Conservation (phyloP, 2,888 invertebrate genomes). For the Acanthococcus lagerstroemiae region DNA sequence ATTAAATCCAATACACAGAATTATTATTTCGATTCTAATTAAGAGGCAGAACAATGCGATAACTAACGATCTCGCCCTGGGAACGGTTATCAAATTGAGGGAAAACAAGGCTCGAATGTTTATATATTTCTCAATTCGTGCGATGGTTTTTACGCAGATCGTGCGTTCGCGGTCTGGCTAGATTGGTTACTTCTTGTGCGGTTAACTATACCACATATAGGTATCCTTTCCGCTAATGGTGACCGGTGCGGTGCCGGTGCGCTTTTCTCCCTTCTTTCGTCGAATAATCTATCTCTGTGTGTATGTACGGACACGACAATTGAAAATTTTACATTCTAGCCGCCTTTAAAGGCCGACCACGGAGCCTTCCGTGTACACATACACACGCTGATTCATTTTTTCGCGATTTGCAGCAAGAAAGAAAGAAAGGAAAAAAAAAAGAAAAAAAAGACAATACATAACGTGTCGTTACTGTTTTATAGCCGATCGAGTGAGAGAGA, state of each 20-base stretch:
- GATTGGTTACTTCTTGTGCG: constrained; percentile 11
- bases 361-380: not conserved
- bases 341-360: not conserved
- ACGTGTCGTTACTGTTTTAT: constrained; percentile 18
- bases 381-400: not conserved
- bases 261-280: not conserved
- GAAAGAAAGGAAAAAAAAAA: too few relatives aligned
- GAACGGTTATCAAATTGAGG: constrained; percentile 22
- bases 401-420: too few relatives aligned
- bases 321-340: not conserved
- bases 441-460: too few relatives aligned
- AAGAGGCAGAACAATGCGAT: not conserved
- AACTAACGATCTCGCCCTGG: constrained; percentile 4
- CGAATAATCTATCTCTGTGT: not conserved
- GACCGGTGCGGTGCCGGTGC: not conserved
- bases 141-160: constrained; percentile 14
- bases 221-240: not conserved
- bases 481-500: not conserved
- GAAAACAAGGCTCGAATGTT: constrained; percentile 21
- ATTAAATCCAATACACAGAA: too few relatives aligned
- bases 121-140: constrained; percentile 17
- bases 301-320: not conserved
- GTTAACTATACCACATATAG: not conserved
- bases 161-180: constrained; percentile 2
- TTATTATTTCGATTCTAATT: not conserved